Conservation (phyloP, 2,797 vertebrate genomes). For the Myiotriccus ornatus region DNA sequence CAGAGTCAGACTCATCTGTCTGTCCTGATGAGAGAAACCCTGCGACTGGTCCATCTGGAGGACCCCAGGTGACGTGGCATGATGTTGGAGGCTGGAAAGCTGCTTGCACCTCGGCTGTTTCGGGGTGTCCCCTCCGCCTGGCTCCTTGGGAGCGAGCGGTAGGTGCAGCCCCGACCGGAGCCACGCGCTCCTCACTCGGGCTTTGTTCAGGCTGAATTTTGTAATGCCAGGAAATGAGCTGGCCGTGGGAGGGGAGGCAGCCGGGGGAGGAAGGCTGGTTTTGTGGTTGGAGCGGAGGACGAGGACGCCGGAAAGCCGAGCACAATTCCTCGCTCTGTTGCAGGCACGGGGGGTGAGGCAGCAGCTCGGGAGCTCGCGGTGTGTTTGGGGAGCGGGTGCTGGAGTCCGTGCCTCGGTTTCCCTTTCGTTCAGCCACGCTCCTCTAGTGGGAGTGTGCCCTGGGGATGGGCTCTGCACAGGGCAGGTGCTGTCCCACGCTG, state of each 20-base stretch:
- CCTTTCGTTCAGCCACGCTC: not conserved
- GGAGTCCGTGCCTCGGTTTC: not conserved
- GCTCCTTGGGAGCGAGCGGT: accelerated
- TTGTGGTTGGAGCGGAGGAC: constrained; percentile 21
- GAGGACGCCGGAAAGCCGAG: constrained; percentile 8
- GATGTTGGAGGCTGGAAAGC: not conserved
- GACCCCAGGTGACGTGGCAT: accelerated
- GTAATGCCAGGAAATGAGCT: constrained; percentile 58
- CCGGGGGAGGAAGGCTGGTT: constrained; percentile 32
- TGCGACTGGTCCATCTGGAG: accelerated
- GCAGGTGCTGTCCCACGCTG: not conserved
- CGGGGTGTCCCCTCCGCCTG: accelerated
- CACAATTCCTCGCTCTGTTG: constrained; percentile 11
- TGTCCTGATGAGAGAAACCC: not conserved
- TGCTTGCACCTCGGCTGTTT: accelerated
- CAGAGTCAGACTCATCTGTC: accelerated
- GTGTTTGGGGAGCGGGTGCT: accelerated
- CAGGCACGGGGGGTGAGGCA: not conserved
- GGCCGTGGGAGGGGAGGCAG: constrained; percentile 42
- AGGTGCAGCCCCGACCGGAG: not conserved
- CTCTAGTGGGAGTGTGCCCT: accelerated
- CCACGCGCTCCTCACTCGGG: not conserved
- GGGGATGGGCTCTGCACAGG: not conserved
- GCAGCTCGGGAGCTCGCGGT: not conserved
- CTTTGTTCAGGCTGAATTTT: constrained; percentile 12